Percentiles rank a stretch among this genome's conserved stretches.
These are phyloP conservation scores for Oncopodura yosiiana DNA, from an alignment of 1,140 invertebrate genomes.

Conservation along the genomic window DNA sequence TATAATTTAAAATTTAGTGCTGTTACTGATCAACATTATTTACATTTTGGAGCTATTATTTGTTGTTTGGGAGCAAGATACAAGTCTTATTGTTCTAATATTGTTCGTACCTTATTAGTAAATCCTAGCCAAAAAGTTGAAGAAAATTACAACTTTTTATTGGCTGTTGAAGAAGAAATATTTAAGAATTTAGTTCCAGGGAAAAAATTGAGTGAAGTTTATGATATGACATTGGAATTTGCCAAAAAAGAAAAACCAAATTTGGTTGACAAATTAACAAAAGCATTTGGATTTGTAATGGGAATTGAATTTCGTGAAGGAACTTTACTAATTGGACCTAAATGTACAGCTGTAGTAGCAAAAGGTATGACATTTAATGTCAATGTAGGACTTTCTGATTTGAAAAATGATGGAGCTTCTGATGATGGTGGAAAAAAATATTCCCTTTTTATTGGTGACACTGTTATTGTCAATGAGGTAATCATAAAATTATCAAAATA, in stretches of 20 bases:
- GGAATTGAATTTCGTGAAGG: conserved; percentile 97
- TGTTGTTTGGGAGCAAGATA: conserved; percentile 90
- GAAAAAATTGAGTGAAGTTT: conserved; percentile 76
- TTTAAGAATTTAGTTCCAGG: conserved; percentile 74
- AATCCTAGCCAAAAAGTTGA: conserved; percentile 75
- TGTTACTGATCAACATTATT: conserved; percentile 78
- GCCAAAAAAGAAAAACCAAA: conserved; percentile 80
- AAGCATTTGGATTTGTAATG: conserved; percentile 91
- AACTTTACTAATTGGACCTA: conserved; percentile 80
- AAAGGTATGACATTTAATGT: conserved; percentile 98
- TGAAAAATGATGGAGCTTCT: conserved; percentile 69
- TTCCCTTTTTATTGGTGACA: conserved; percentile 93
- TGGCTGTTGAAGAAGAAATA: conserved; percentile 85
- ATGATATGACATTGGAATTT: conserved; percentile 67
- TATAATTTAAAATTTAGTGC: conserved; percentile 96
- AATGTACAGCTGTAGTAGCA: conserved; percentile 66
- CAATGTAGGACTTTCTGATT: conserved; percentile 82
- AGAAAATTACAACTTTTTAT: conserved; percentile 86
- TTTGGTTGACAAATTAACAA: conserved; percentile 83
- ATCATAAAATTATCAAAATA: conserved; percentile 6
- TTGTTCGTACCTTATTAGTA: conserved; percentile 92
- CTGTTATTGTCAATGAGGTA: conserved; percentile 83
- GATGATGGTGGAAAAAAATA: conserved; percentile 83
- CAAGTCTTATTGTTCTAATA: conserved; percentile 97
- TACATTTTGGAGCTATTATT: conserved; percentile 94